These are phyloP conservation scores for Vulpes lagopus DNA, from an alignment of 2,113 vertebrate species.

Conservation along the genomic window DNA sequence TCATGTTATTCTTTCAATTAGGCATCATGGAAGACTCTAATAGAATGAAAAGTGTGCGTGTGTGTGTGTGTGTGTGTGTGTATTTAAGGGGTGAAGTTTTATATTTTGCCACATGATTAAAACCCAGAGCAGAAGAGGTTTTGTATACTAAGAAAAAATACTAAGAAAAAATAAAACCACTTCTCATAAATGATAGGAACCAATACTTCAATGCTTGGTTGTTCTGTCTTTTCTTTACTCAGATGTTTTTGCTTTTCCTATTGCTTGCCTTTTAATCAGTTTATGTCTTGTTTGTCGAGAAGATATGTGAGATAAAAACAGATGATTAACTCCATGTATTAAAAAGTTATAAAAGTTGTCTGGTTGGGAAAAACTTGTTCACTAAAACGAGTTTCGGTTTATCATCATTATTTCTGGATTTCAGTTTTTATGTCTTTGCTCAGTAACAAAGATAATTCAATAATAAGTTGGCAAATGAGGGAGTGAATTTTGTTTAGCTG, in stretches of 20 bases:
- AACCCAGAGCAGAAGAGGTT: not conserved
- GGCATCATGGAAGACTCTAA: not conserved
- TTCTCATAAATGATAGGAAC: too few species aligned
- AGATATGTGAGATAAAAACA: constrained; percentile 49
- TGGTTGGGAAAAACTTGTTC: not conserved
- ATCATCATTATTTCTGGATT: constrained; percentile 35
- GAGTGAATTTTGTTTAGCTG: constrained; percentile 26
- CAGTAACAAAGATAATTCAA: constrained; percentile 54
- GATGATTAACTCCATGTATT: not conserved
- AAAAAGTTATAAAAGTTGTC: constrained; percentile 14
- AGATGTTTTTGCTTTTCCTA: not conserved
- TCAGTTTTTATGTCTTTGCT: not conserved
- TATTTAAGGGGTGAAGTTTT: constrained; percentile 26
- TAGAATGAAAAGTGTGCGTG: not conserved
- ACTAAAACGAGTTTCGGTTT: constrained; percentile 29
- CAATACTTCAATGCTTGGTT: not conserved
- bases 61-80: not conserved
- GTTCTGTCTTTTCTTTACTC: constrained; percentile 12
- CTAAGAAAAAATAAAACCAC: not conserved
- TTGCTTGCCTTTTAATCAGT: constrained; percentile 35
- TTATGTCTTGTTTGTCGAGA: constrained; percentile 39
- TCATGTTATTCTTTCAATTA: constrained; percentile 14
- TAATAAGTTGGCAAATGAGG: constrained; percentile 34
- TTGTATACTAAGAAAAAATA: constrained; percentile 26
- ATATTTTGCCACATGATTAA: constrained; percentile 25